A percentile compares a stretch with the other conserved stretches of the same genome.
These are phyloP conservation scores for Trichechus manatus DNA, from an alignment of 2,113 vertebrate genomes.

Conservation along the genomic window DNA sequence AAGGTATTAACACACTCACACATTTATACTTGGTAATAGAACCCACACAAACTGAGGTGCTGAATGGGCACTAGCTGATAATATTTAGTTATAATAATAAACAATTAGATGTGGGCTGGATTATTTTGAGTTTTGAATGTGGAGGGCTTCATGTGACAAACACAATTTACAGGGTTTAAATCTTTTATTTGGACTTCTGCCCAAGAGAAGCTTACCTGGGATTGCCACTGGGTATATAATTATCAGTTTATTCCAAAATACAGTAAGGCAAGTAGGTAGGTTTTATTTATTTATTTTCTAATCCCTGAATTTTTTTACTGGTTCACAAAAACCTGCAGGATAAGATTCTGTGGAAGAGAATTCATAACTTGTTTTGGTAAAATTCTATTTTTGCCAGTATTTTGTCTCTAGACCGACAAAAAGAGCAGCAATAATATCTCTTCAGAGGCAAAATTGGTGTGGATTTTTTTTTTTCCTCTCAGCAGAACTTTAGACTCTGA, in stretches of 20 bases:
- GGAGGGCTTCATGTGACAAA: not conserved
- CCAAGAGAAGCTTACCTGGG: constrained; percentile 1
- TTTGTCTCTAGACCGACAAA: constrained; percentile 82
- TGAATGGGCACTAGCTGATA: not conserved
- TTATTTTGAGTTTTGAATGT: constrained; percentile 20
- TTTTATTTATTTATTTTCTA: not conserved
- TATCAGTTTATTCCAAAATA: constrained; percentile 55
- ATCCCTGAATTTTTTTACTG: constrained; percentile 74
- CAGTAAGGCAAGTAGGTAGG: constrained; percentile 20
- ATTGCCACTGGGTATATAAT: constrained; percentile 61
- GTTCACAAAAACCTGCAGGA: constrained; percentile 59
- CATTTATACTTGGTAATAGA: constrained; percentile 46
- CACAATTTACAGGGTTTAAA: not conserved
- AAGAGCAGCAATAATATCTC: constrained; percentile 84
- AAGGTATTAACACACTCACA: not conserved
- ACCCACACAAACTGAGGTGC: not conserved
- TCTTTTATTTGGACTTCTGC: constrained; percentile 44
- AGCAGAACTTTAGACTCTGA: constrained; percentile 82
- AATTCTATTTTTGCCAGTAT: constrained; percentile 82
- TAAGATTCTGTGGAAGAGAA: constrained; percentile 70
- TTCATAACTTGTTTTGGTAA: constrained; percentile 74
- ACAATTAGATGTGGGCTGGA: not conserved
- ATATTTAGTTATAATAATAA: not conserved
- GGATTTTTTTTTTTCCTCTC: constrained; percentile 72
- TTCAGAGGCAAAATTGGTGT: constrained; percentile 84